Conservation (phyloP, 2,113 vertebrate species). For the Engystomops pustulosus region DNA sequence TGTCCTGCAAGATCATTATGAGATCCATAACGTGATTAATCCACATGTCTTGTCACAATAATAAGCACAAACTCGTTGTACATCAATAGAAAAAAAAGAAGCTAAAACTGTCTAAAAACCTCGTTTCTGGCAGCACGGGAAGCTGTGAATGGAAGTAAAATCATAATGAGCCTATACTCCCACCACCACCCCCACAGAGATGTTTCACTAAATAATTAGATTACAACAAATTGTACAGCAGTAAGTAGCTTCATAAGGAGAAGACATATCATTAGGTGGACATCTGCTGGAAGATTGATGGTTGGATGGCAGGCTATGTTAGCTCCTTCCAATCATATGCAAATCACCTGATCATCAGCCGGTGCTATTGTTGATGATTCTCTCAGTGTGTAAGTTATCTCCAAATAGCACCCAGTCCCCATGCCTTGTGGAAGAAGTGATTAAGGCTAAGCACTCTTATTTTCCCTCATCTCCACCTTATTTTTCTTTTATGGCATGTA, state of each 20-base stretch:
- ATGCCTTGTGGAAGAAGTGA: slow-evolving; percentile 26
- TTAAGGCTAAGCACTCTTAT: slow-evolving; percentile 40
- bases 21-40: not conserved
- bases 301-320: slow-evolving; percentile 37
- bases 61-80: not conserved
- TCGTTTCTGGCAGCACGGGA: not conserved
- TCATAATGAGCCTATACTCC: slow-evolving; percentile 31
- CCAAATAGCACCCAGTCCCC: slow-evolving; percentile 49
- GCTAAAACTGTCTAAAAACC: slow-evolving; percentile 5
- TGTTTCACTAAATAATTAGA: slow-evolving; percentile 54
- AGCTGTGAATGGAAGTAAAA: slow-evolving; percentile 17
- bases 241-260: slow-evolving; percentile 52
- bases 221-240: slow-evolving; percentile 57
- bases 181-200: slow-evolving; percentile 16
- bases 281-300: slow-evolving; percentile 57
- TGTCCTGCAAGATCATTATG: not conserved
- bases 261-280: slow-evolving; percentile 57
- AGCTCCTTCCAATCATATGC: slow-evolving; percentile 55
- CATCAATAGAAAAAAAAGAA: not conserved
- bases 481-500: slow-evolving; percentile 52
- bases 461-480: slow-evolving; percentile 14
- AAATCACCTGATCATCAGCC: slow-evolving; percentile 55
- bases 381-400: slow-evolving; percentile 54
- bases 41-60: not conserved
- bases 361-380: slow-evolving; percentile 43